These are phyloP conservation scores for Hylyphantes graminicola DNA, from an alignment of 1,140 invertebrate genomes.

Conservation along the genomic window DNA sequence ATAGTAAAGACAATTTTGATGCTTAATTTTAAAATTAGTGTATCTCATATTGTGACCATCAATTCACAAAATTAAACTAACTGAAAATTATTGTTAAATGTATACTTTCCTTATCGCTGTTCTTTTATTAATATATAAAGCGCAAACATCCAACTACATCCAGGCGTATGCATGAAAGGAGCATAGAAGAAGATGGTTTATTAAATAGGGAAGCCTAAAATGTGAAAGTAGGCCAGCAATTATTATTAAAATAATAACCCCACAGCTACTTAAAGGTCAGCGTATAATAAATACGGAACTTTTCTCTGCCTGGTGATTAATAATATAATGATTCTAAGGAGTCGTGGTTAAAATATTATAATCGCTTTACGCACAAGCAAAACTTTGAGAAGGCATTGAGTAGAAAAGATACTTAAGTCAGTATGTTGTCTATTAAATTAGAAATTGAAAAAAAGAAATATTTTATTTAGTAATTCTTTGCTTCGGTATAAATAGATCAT, in stretches of 20 bases:
- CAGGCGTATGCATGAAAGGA: background rate
- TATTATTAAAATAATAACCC: constrained; percentile 55
- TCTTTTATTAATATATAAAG: constrained; percentile 48
- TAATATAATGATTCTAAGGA: constrained; percentile 41
- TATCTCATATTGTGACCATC: too few relatives aligned
- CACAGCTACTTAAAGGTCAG: constrained; percentile 47
- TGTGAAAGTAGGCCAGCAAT: constrained; percentile 52
- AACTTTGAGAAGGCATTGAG: background rate
- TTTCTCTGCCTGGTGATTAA: constrained; percentile 53
- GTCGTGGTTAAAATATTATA: constrained; percentile 54
- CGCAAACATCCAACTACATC: constrained; percentile 34
- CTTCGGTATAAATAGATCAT: background rate
- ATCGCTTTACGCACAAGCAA: constrained; percentile 28
- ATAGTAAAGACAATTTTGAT: too few relatives aligned
- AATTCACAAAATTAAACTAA: too few relatives aligned
- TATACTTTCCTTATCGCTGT: background rate
- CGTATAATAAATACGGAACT: constrained; percentile 57
- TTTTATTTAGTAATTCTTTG: background rate
- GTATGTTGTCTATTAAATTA: background rate
- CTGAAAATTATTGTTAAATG: too few relatives aligned
- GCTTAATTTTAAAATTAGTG: too few relatives aligned
- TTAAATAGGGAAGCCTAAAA: constrained; percentile 32
- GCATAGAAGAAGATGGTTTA: constrained; percentile 29
- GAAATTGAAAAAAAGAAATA: background rate
- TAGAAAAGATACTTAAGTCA: background rate